Evolutionary conservation across 92 coral and sea anemone genomes (phyloP).

Genomic region (Paragorgia papillata): DNA sequence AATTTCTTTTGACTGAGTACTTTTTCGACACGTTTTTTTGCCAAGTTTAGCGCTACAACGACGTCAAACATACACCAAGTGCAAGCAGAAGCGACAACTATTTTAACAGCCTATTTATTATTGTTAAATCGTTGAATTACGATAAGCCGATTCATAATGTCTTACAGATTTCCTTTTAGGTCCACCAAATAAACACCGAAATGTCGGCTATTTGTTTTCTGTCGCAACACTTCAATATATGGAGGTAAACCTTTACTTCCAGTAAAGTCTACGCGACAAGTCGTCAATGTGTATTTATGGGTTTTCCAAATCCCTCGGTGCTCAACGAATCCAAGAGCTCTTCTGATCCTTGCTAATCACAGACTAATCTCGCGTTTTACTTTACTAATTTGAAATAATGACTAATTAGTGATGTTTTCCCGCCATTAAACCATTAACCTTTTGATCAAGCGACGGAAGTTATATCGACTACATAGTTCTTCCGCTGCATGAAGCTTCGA

Average conservation of each 20-base stretch:
- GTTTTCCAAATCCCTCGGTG: too few relatives aligned
- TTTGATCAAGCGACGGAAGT: background rate
- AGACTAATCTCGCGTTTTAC: slow-evolving; percentile 5
- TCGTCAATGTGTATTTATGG: too few relatives aligned
- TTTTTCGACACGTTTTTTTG: too few relatives aligned
- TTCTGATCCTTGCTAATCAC: too few relatives aligned
- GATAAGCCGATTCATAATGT: background rate
- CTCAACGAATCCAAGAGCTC: too few relatives aligned
- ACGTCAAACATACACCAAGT: too few relatives aligned
- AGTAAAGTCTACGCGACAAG: too few relatives aligned
- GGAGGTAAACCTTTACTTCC: too few relatives aligned
- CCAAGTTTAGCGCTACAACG: too few relatives aligned
- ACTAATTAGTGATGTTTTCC: slow-evolving; percentile 19
- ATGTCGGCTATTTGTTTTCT: slow-evolving; percentile 23
- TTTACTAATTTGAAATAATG: slow-evolving; percentile 15
- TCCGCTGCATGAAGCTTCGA: background rate
- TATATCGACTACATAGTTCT: background rate
- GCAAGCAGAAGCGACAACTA: background rate
- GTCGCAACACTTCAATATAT: slow-evolving; percentile 3
- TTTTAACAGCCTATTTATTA: background rate
- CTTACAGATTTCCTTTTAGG: background rate
- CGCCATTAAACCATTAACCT: slow-evolving; percentile 13
- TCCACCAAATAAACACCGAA: background rate
- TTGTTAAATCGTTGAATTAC: background rate
- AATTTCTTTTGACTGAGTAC: too few relatives aligned